Evolutionary conservation across 2,888 invertebrate genomes (phyloP).

Genomic region (Microplitis manilae): DNA sequence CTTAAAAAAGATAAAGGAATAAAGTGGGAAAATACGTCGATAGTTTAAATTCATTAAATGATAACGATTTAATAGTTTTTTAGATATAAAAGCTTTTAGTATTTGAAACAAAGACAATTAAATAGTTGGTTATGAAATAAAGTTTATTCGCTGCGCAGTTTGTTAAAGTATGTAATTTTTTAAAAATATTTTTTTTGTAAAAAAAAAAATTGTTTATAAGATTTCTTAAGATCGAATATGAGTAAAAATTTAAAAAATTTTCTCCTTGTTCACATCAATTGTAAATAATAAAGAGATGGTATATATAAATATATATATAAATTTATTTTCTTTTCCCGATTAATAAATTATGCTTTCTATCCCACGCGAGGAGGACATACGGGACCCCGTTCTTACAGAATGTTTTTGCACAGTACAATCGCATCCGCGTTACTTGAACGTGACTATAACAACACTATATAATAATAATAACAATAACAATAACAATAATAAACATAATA

Average conservation of each 20-base stretch:
- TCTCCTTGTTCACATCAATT: background rate
- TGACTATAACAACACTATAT: constrained; percentile 20
- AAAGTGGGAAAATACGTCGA: no score
- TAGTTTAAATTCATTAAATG: no score
- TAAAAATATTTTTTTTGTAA: no score
- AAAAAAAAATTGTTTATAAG: no score
- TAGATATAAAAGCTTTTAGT: no score
- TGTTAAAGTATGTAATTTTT: no score
- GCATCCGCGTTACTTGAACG: constrained; percentile 44
- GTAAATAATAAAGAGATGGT: background rate
- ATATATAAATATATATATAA: constrained; percentile 6
- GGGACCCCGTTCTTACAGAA: constrained; percentile 25
- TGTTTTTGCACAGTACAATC: constrained; percentile 14
- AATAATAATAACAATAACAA: background rate
- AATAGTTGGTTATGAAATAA: no score
- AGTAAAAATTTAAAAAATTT: constrained; percentile 11
- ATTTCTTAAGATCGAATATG: background rate
- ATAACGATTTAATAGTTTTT: no score
- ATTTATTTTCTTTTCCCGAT: constrained; percentile 41
- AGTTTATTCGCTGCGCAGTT: no score
- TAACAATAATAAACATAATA: constrained; percentile 33
- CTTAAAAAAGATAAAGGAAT: no score
- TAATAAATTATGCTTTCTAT: constrained; percentile 52
- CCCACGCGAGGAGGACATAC: constrained; percentile 47
- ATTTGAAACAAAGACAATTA: no score